These are phyloP conservation scores for Mirza zaza DNA, from an alignment of 2,113 vertebrate species.

Conservation along the genomic window DNA sequence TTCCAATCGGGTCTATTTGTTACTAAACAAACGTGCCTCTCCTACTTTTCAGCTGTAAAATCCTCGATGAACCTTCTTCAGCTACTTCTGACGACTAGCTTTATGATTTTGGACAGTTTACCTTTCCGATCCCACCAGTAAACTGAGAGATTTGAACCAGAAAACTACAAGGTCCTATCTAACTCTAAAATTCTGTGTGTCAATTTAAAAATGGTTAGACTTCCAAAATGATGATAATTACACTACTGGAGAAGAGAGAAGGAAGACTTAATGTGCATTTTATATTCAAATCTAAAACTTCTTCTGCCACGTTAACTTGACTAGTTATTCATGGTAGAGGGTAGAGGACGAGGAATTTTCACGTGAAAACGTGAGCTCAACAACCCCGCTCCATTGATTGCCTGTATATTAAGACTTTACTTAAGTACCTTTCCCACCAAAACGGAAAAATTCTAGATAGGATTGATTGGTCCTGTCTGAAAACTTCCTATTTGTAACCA, in stretches of 20 bases:
- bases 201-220: slow-evolving; percentile 12
- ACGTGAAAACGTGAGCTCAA: background rate
- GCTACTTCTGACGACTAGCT: background rate
- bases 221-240: background rate
- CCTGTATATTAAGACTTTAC: background rate
- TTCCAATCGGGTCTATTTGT: background rate
- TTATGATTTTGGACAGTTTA: background rate
- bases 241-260: background rate
- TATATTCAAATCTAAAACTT: background rate
- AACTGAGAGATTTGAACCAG: background rate
- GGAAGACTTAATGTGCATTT: background rate
- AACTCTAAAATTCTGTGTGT: slow-evolving; percentile 25
- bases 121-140: background rate
- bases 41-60: background rate
- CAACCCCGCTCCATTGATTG: background rate
- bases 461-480: background rate
- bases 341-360: background rate
- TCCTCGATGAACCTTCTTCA: background rate
- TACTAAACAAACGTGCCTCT: background rate
- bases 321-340: background rate
- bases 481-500: background rate
- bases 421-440: background rate
- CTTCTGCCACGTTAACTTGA: background rate
- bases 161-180: slow-evolving; percentile 2
- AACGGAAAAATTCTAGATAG: background rate